Evolutionary conservation across 2,797 vertebrate species (phyloP), one percentile per base, ranked within the genome.

Genomic region (Xiphorhynchus erythropygius): DNA sequence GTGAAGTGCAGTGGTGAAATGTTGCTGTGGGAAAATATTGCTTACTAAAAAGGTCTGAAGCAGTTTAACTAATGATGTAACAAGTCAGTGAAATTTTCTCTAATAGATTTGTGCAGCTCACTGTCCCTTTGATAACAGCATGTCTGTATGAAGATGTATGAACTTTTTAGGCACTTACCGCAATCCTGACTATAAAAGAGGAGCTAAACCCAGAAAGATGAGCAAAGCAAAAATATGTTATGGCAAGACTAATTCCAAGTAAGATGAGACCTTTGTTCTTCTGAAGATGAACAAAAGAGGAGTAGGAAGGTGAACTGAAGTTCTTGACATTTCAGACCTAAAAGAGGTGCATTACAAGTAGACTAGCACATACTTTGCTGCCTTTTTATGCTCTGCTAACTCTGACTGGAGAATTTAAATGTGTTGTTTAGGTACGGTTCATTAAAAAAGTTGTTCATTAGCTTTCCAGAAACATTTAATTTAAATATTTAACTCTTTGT

Each of bases 401-500:
- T 63, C 46, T 15, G 41, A 17, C 14, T 82, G 30, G 18, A 41
- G n/a, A 49, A 44, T 81, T 89, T 24, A 73, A 73, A 69, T 74
- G 33, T 17, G 10, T 53, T 22, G 11, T 55, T 89, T n/a, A 59
- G n/a, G 9, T 64, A 41, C 0, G 0, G 7, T 30, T 19, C 11
- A 7, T 79, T 87, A 4, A 55, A 13, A 68, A 71, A 30, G 52
- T 52, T 80, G 25, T 37, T 71, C n/a, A 33, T 88, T 80, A 42
- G 7, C n/a, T 63, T 71, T 63, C 17, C n/a, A 57, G 52, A 91
- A 91, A n/a, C 13, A 35, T 37, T 33, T 65, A 32, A 33, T 59
- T 53, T 68, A 59, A 82, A 59, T 2, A 5, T 52, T 42, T 69
- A 86, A 55, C 11, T 8, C 18, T 52, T 62, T 69, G 6, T 33